Percentiles rank a stretch among this genome's conserved stretches.
Conservation (phyloP, 2,888 invertebrate genomes). For the Tethea ocularis region DNA sequence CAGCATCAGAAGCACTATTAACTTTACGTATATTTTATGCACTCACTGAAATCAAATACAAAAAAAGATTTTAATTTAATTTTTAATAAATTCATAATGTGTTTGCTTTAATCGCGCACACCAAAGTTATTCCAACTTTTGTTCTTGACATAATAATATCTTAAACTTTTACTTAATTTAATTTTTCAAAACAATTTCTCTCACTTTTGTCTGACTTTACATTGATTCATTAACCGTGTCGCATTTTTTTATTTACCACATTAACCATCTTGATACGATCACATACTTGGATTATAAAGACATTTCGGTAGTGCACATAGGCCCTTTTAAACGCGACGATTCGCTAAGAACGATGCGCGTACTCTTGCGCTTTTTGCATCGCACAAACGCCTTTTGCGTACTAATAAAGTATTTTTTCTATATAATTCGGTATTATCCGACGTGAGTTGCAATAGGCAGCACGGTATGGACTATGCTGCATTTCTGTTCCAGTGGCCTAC, state of each 20-base stretch:
- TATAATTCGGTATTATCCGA: slow-evolving; percentile 16
- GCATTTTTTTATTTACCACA: background rate
- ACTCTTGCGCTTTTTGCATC: background rate
- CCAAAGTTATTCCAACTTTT: no score
- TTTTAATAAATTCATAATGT: no score
- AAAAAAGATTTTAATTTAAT: background rate
- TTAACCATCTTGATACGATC: background rate
- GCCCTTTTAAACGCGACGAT: background rate
- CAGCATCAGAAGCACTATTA: background rate
- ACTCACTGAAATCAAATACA: background rate
- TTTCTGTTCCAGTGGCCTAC: slow-evolving; percentile 74
- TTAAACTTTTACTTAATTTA: background rate
- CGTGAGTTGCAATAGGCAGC: slow-evolving; percentile 66
- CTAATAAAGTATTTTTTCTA: background rate
- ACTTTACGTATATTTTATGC: no score
- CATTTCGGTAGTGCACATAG: background rate
- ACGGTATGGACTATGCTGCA: slow-evolving; percentile 67
- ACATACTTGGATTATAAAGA: background rate
- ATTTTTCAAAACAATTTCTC: no score
- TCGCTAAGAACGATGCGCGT: slow-evolving; percentile 1
- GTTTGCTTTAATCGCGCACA: no score
- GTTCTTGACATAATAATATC: no score
- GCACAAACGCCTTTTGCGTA: background rate
- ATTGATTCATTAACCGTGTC: no score
- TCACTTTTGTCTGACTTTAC: no score